A percentile compares a stretch with the other conserved stretches of the same genome.
Conservation (phyloP, 2,113 vertebrate genomes). For the Mastomys coucha region DNA sequence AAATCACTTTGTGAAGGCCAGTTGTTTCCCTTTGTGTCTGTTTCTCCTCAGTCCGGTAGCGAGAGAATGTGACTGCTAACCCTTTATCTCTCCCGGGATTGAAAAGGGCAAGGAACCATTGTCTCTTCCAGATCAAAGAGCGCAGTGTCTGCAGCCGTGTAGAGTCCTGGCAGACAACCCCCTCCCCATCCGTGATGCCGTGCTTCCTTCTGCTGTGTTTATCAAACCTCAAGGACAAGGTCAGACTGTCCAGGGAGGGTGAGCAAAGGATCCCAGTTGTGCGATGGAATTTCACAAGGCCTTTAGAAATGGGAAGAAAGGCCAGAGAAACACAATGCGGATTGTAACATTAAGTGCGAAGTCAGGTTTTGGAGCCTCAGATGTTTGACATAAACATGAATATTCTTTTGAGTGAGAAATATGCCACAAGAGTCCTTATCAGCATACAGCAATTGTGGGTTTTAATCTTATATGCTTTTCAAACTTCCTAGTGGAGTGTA, state of each 20-base stretch:
- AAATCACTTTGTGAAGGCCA: too few relatives aligned
- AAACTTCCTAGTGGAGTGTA: background rate
- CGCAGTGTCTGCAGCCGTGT: too few relatives aligned
- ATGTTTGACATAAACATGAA: background rate
- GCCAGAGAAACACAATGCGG: fast-evolving
- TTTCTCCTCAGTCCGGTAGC: background rate
- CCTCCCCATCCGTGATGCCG: background rate
- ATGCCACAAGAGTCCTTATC: background rate
- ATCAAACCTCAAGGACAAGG: background rate
- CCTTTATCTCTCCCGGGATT: background rate
- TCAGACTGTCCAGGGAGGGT: background rate
- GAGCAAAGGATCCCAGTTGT: background rate
- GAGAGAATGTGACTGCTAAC: background rate
- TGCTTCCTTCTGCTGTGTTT: background rate
- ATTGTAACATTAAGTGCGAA: fast-evolving
- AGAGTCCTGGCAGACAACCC: background rate
- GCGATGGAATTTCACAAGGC: too few relatives aligned
- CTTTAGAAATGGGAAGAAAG: fast-evolving
- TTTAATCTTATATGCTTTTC: background rate
- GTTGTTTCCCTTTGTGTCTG: background rate
- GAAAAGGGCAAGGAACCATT: background rate
- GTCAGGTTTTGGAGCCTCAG: background rate
- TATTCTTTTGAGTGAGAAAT: background rate
- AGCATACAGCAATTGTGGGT: background rate
- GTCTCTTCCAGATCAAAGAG: background rate